phyloP scores from a whole-genome alignment of 2,113 vertebrate species.

The Dromaius novaehollandiae region DNA sequence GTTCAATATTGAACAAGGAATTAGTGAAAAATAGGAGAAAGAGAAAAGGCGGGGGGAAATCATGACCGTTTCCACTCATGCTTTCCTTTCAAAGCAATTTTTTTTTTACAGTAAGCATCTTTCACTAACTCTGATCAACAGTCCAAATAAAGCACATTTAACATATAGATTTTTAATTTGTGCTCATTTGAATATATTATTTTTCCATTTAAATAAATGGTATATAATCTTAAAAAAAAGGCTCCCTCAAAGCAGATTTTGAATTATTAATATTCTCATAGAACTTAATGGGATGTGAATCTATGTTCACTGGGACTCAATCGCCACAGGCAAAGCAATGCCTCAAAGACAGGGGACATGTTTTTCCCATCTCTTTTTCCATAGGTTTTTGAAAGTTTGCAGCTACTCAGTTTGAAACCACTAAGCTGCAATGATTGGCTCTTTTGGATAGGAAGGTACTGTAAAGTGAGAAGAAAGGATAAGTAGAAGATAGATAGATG shows the following conservation, averaged over 20 bases:
- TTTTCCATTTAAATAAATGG: background rate
- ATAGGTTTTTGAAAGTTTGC: background rate
- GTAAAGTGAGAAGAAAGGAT: background rate
- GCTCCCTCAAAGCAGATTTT: background rate
- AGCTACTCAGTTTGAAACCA: background rate
- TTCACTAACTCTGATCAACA: background rate
- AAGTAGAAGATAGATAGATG: background rate
- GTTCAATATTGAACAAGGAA: background rate
- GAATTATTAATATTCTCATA: background rate
- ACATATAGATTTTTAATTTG: background rate
- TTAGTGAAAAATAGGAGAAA: background rate
- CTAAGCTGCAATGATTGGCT: background rate
- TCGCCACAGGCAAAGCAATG: background rate
- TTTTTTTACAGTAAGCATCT: background rate
- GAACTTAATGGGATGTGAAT: background rate
- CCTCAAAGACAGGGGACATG: background rate
- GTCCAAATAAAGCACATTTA: background rate
- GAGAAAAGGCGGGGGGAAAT: accelerated
- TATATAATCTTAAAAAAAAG: background rate
- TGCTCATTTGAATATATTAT: background rate
- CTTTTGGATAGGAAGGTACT: background rate
- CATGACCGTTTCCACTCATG: accelerated
- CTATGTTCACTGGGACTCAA: background rate
- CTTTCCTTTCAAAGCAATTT: background rate
- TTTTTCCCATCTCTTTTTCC: background rate